Percentiles rank a stretch among this genome's conserved stretches.
These are phyloP conservation scores for Hymenopus coronatus DNA, from an alignment of 2,888 invertebrate species.

Conservation along the genomic window DNA sequence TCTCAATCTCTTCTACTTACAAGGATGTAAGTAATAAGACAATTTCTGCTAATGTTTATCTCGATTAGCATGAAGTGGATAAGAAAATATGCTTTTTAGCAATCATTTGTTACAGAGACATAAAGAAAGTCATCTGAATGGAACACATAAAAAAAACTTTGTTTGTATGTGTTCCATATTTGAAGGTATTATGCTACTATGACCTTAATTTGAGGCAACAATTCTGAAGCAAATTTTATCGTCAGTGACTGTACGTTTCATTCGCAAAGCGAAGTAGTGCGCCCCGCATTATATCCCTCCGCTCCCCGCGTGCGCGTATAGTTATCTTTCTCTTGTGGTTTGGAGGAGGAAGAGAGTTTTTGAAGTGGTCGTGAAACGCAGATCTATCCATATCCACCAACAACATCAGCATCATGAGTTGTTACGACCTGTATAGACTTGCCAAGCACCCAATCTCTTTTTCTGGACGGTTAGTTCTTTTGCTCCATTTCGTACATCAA, in stretches of 20 bases:
- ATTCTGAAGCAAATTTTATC: neutral
- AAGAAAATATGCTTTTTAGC: too few species aligned
- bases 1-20: too few species aligned
- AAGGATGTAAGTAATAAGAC: too few species aligned
- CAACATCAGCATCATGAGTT: neutral
- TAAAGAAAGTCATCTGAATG: too few species aligned
- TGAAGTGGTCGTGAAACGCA: neutral
- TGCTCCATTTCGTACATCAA: slow-evolving; percentile 24
- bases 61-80: too few species aligned
- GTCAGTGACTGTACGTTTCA: neutral
- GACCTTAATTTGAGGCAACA: neutral
- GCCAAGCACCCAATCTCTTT: slow-evolving; percentile 28
- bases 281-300: neutral
- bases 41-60: too few species aligned
- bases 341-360: neutral
- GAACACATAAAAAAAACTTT: too few species aligned
- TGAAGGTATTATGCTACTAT: neutral
- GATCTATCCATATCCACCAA: neutral
- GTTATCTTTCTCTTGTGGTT: neutral
- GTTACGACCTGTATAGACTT: neutral
- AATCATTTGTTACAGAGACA: too few species aligned
- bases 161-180: too few species aligned
- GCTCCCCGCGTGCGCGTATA: neutral
- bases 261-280: neutral
- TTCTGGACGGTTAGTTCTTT: slow-evolving; percentile 31